phyloP scores from a whole-genome alignment of 2,113 vertebrate genomes.

The Mola mola region DNA sequence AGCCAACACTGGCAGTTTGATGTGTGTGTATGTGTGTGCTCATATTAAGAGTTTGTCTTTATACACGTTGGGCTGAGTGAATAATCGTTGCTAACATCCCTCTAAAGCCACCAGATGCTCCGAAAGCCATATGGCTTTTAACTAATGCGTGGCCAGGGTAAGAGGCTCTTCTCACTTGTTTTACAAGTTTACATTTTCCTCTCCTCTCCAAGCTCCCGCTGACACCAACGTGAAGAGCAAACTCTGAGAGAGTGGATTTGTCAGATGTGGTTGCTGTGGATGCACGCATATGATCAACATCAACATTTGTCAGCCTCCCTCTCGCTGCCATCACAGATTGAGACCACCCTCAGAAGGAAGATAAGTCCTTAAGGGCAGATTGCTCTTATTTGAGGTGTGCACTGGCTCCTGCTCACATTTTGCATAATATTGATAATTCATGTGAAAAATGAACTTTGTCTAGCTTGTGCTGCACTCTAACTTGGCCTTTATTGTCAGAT shows the following conservation, averaged over 20 bases:
- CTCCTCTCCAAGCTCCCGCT: slow-evolving; percentile 41
- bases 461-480: neutral
- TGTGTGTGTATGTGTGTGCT: slow-evolving; percentile 33
- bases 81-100: slow-evolving; percentile 63
- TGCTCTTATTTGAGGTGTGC: slow-evolving; percentile 43
- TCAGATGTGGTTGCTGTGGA: slow-evolving; percentile 57
- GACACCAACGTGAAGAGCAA: slow-evolving; percentile 67
- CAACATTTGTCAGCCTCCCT: slow-evolving; percentile 28
- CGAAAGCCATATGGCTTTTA: slow-evolving; percentile 49
- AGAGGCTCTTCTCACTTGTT: slow-evolving; percentile 31
- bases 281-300: slow-evolving; percentile 32
- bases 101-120: slow-evolving; percentile 38
- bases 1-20: slow-evolving; percentile 30
- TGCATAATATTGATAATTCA: slow-evolving; percentile 29
- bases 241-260: slow-evolving; percentile 60
- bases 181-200: slow-evolving; percentile 17
- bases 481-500: slow-evolving; percentile 30
- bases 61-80: slow-evolving; percentile 40
- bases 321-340: slow-evolving; percentile 32
- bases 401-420: slow-evolving; percentile 23
- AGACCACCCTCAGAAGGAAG: slow-evolving; percentile 41
- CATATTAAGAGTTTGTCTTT: slow-evolving; percentile 46
- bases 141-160: slow-evolving; percentile 35
- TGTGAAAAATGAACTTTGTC: slow-evolving; percentile 13
- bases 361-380: slow-evolving; percentile 38